Base-by-base conservation (phyloP, 2,888 invertebrate species). In the Hecatera dysodea region DNA sequence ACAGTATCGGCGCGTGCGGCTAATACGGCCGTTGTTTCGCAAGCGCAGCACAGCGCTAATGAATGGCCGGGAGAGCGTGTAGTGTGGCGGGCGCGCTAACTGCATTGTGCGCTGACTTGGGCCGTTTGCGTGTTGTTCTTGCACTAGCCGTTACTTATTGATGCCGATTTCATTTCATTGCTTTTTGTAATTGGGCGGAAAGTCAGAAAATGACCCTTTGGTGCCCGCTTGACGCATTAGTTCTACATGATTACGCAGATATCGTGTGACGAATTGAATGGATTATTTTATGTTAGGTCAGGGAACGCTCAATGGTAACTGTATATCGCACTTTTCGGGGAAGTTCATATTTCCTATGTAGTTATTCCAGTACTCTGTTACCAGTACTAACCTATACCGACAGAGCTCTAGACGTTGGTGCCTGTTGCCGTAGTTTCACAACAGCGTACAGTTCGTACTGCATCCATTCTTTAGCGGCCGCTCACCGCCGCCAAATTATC, bases 401-500 rank as follows among this genome's bases (percentile, higher is more conserved):
- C 27, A 19, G 19, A 39, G 4, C 24, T 22, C 42, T 8, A 50
- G 42, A 17, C n/a, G 2, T 73, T 19, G 8, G 19, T 53, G 6
- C 12, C 46, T 44, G 29, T 19, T 62, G 36, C 53, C 22, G 48
- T 19, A 33, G 33, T 44, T 81, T 60, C 63, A n/a, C 42, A 77
- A 81, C 48, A 56, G 15, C 11, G 39, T 66, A 15, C 65, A 39
- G 52, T 60, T 62, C 33, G 15, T 12, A 60, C 57, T 24, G 68
- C 67, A 53, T 57, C 74, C 64, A 80, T 77, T 83, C 75, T 75
- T 44, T 50, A 33, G 33, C 62, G 67, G 44, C 46, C 77, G 64
- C 48, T 65, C 52, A 36, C 76, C 42, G 36, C 48, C 44, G 67
- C 69, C 75, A 75, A 81, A 80, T 83, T 78, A 83, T 83, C 84